Conservation (phyloP, 92 coral and sea anemone species). For the Palythoa grandiflora region DNA sequence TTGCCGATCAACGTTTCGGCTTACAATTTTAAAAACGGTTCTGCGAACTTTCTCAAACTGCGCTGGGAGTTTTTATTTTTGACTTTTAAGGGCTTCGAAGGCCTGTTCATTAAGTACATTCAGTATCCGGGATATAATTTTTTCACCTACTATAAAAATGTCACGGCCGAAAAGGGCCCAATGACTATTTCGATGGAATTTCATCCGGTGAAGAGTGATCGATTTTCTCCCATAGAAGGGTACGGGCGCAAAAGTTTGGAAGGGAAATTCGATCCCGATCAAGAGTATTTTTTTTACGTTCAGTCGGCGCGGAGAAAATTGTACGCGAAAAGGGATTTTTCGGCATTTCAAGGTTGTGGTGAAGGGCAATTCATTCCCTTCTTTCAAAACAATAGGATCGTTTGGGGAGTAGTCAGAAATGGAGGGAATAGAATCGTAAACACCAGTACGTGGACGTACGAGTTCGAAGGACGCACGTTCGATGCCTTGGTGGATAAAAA, state of each 20-base stretch:
- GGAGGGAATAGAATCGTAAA: background rate
- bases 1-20: background rate
- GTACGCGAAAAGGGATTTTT: background rate
- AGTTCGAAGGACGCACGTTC: too few species aligned
- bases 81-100: background rate
- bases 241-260: background rate
- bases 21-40: background rate
- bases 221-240: background rate
- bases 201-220: background rate
- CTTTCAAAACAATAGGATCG: too few species aligned
- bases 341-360: background rate
- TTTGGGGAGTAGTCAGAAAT: background rate
- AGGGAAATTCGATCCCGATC: background rate
- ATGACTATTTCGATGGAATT: too few species aligned
- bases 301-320: background rate
- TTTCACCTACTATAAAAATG: background rate
- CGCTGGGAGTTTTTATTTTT: background rate
- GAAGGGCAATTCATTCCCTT: background rate
- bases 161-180: too few species aligned
- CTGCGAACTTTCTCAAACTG: background rate
- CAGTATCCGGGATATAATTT: background rate
- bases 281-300: background rate
- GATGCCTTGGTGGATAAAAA: too few species aligned
- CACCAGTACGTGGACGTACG: too few species aligned
- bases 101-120: background rate